Conservation (phyloP, 2,888 invertebrate genomes). For the Diaprepes abbreviatus region DNA sequence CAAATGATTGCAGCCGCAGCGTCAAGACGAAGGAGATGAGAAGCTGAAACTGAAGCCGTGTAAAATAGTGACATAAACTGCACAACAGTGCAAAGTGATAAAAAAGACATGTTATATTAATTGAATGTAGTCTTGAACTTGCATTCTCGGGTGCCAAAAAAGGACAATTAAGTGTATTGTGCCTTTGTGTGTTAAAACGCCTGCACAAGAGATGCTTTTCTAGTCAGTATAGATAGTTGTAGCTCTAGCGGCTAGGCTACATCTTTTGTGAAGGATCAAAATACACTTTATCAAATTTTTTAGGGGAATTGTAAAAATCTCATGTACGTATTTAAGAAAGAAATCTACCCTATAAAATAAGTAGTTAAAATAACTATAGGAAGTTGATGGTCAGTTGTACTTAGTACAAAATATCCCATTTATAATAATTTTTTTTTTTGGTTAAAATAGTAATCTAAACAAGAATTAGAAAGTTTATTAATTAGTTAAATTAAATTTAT, state of each 20-base stretch:
- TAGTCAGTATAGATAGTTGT: constrained; percentile 44
- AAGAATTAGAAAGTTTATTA: too few relatives aligned
- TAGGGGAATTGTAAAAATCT: constrained; percentile 31
- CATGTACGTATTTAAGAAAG: constrained; percentile 14
- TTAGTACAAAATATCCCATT: constrained; percentile 35
- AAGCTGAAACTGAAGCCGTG: constrained; percentile 41
- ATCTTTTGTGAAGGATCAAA: constrained; percentile 46
- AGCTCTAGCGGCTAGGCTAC: constrained; percentile 43
- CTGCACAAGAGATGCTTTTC: constrained; percentile 50
- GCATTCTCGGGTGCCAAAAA: constrained; percentile 70
- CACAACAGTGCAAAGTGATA: constrained; percentile 50
- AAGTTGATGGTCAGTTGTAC: constrained; percentile 34
- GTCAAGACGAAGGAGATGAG: constrained; percentile 76
- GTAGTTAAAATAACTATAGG: constrained; percentile 8
- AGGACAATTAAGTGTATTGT: constrained; percentile 65
- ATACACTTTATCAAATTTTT: constrained; percentile 16
- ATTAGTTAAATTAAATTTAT: too few relatives aligned
- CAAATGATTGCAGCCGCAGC: constrained; percentile 91
- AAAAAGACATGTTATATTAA: constrained; percentile 47
- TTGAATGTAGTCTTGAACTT: constrained; percentile 56
- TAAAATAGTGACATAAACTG: constrained; percentile 52
- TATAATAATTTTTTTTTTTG: constrained; percentile 20
- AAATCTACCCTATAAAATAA: constrained; percentile 37
- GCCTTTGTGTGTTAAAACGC: constrained; percentile 59
- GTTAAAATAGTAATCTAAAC: too few relatives aligned